Conservation (phyloP, 2,797 vertebrate species). For the Selene dorsalis region DNA sequence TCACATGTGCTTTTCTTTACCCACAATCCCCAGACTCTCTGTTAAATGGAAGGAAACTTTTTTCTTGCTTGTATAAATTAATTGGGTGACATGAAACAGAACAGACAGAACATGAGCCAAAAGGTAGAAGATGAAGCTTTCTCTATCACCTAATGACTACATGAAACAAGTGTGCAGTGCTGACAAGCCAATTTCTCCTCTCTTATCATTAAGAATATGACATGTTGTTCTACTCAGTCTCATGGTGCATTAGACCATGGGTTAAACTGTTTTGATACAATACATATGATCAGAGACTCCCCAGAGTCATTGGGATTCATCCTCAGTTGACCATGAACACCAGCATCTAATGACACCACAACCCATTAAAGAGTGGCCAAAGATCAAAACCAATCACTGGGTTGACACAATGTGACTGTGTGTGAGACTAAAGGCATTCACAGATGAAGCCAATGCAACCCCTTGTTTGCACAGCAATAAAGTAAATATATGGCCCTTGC, state of each 20-base stretch:
- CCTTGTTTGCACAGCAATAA: no score
- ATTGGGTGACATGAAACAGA: neutral
- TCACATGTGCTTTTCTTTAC: constrained; percentile 13
- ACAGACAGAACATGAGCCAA: neutral
- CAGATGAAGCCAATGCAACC: no score
- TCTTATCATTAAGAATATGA: constrained; percentile 22
- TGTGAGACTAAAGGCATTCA: no score
- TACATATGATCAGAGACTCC: no score
- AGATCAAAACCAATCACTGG: no score
- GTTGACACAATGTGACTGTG: no score
- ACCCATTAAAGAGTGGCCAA: neutral
- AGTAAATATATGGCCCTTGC: no score
- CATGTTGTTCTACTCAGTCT: constrained; percentile 45
- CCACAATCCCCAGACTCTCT: constrained; percentile 37
- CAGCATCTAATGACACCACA: neutral
- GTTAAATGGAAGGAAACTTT: constrained; percentile 7
- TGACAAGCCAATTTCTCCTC: constrained; percentile 16
- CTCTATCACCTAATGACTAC: constrained; percentile 28
- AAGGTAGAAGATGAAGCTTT: constrained; percentile 24
- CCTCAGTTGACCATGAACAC: neutral
- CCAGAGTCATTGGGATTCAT: neutral
- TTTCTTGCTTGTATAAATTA: neutral
- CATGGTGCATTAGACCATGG: no score
- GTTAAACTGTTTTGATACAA: no score
- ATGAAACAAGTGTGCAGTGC: neutral